phyloP scores from a whole-genome alignment of 2,797 vertebrate species.

The Numenius phaeopus region DNA sequence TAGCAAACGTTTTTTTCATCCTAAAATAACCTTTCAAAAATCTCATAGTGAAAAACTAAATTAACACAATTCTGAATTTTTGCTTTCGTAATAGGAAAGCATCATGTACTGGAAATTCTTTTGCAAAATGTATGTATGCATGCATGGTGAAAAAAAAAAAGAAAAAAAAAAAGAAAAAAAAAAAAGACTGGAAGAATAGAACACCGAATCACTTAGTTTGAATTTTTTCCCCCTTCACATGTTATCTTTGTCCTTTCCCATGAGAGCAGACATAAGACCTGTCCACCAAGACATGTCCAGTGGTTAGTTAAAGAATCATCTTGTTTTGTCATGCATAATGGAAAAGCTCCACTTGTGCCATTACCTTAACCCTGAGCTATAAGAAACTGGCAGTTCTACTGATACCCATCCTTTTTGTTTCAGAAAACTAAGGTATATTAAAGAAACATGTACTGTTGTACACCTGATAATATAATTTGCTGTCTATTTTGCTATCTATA shows the following conservation, averaged over 20 bases:
- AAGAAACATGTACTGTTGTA: not conserved
- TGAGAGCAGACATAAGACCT: not conserved
- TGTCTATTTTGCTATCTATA: not conserved
- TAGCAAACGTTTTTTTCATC: not conserved
- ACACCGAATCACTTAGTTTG: not conserved
- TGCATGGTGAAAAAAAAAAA: not conserved
- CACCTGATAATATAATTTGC: too few species aligned
- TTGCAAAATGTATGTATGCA: not conserved
- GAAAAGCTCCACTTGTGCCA: not conserved
- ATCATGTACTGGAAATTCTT: not conserved
- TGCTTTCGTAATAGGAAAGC: not conserved
- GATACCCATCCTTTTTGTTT: not conserved
- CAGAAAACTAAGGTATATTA: not conserved
- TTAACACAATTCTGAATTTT: not conserved
- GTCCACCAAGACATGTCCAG: not conserved
- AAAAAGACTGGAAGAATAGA: not conserved
- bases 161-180: too few species aligned
- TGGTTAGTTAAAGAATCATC: not conserved
- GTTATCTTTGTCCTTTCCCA: not conserved
- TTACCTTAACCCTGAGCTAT: not conserved
- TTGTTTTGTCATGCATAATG: not conserved
- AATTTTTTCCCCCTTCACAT: not conserved
- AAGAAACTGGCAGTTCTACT: not conserved
- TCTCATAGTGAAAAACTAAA: not conserved
- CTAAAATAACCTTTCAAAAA: not conserved